Evolutionary conservation across 2,888 invertebrate species (phyloP).

Genomic region (Dermolepida albohirtum): DNA sequence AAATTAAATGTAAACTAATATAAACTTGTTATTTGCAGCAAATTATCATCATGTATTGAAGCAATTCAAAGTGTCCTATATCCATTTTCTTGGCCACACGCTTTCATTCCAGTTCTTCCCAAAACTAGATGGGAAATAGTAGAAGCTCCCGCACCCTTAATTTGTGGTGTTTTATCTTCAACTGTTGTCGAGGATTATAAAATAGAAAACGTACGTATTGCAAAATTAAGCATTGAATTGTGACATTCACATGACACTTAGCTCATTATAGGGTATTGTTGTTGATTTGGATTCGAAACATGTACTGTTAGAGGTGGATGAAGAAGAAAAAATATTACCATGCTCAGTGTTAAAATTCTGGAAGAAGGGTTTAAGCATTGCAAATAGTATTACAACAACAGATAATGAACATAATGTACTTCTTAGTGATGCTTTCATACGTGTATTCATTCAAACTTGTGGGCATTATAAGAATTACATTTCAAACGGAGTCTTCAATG

Average conservation of each 20-base stretch:
- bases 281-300: constrained; percentile 77
- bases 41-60: constrained; percentile 80
- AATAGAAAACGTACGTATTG: constrained; percentile 69
- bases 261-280: constrained; percentile 73
- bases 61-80: constrained; percentile 80
- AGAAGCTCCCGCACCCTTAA: constrained; percentile 81
- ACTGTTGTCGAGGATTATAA: constrained; percentile 62
- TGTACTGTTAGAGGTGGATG: constrained; percentile 77
- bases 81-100: constrained; percentile 89
- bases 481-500: constrained; percentile 64
- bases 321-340: constrained; percentile 82
- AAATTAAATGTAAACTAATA: no score
- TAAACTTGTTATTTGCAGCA: constrained; percentile 64
- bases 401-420: constrained; percentile 75
- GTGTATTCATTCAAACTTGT: constrained; percentile 81
- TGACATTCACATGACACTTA: constrained; percentile 19
- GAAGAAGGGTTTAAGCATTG: constrained; percentile 69
- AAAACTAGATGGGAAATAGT: constrained; percentile 75
- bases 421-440: constrained; percentile 82
- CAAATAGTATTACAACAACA: constrained; percentile 64
- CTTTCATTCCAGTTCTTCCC: constrained; percentile 82
- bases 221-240: not conserved
- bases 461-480: constrained; percentile 77
- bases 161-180: constrained; percentile 76
- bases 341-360: constrained; percentile 76